Evolutionary conservation across 2,113 vertebrate genomes (phyloP).

Genomic region (Mobula hypostoma): DNA sequence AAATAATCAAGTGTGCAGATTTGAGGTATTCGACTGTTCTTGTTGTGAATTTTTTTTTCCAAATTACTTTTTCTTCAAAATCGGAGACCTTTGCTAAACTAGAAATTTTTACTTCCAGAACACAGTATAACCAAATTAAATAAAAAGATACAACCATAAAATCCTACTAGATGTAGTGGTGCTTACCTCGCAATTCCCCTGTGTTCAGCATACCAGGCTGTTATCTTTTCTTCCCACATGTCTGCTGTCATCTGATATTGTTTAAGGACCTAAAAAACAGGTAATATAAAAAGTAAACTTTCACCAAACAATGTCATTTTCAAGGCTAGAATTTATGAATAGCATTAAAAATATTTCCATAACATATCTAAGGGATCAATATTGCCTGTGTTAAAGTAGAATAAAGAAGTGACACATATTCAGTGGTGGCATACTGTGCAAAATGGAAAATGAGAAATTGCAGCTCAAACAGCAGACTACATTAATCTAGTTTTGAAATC

Average conservation of each 20-base stretch:
- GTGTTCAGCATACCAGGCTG: slow-evolving; percentile 86
- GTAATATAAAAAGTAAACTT: neutral
- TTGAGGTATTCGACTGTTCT: neutral
- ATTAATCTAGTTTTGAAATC: neutral
- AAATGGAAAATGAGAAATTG: neutral
- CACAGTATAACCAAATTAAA: neutral
- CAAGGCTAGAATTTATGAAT: neutral
- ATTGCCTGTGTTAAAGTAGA: no score
- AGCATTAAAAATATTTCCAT: neutral
- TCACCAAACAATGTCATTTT: neutral
- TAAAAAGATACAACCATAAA: neutral
- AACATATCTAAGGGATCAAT: no score
- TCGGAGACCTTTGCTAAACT: neutral
- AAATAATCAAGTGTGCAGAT: neutral
- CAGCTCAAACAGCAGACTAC: neutral
- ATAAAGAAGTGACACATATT: no score
- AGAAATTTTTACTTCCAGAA: neutral
- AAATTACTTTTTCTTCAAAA: neutral
- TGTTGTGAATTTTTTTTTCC: neutral
- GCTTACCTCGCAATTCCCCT: slow-evolving; percentile 79
- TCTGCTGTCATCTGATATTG: slow-evolving; percentile 89
- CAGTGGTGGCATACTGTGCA: no score
- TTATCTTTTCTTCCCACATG: slow-evolving; percentile 95
- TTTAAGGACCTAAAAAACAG: slow-evolving; percentile 70
- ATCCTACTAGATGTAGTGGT: neutral